Conservation (phyloP, 30 jellyfish, hydroid and myxozoan species). For the Rhopilema esculentum region DNA sequence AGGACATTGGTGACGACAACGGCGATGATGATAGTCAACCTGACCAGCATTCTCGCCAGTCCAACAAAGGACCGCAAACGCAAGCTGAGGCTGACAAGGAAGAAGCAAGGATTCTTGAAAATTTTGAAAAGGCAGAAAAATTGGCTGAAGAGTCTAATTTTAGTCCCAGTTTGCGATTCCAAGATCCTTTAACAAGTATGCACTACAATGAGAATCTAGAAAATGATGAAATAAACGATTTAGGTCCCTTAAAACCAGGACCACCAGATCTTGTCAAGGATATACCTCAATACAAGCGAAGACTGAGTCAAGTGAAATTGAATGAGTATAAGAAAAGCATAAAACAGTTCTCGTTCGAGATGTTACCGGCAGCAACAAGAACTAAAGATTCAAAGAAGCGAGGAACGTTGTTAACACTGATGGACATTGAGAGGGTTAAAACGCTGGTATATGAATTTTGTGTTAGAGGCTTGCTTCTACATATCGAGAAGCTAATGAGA, state of each 20-base stretch:
- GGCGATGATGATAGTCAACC: conserved; percentile 16
- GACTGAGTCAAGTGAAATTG: conserved; percentile 55
- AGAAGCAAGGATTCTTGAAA: conserved; percentile 79
- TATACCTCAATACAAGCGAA: conserved; percentile 59
- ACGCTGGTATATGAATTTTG: conserved; percentile 84
- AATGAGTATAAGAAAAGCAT: conserved; percentile 78
- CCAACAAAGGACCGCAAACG: conserved; percentile 62
- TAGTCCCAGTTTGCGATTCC: conserved; percentile 76
- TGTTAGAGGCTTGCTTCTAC: conserved; percentile 96
- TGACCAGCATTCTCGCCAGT: conserved; percentile 4
- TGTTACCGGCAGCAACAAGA: conserved; percentile 50
- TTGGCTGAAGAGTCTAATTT: conserved; percentile 69
- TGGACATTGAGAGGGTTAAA: conserved; percentile 82
- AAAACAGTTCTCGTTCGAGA: conserved; percentile 81
- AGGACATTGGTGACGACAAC: conserved; percentile 78
- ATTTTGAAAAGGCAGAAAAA: conserved; percentile 85
- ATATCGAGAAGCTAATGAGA: conserved; percentile 93
- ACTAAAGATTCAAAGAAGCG: conserved; percentile 44
- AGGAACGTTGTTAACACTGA: conserved; percentile 77
- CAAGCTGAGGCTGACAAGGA: conserved; percentile 93
- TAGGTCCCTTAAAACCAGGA: conserved; percentile 84
- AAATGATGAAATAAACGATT: conserved; percentile 56
- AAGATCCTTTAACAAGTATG: conserved; percentile 95
- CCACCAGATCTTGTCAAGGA: conserved; percentile 74
- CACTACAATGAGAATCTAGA: conserved; percentile 88